A percentile compares a stretch with the other conserved stretches of the same genome.
These are phyloP conservation scores for Lottia scabra DNA, from an alignment of 2,888 invertebrate genomes.

Conservation along the genomic window DNA sequence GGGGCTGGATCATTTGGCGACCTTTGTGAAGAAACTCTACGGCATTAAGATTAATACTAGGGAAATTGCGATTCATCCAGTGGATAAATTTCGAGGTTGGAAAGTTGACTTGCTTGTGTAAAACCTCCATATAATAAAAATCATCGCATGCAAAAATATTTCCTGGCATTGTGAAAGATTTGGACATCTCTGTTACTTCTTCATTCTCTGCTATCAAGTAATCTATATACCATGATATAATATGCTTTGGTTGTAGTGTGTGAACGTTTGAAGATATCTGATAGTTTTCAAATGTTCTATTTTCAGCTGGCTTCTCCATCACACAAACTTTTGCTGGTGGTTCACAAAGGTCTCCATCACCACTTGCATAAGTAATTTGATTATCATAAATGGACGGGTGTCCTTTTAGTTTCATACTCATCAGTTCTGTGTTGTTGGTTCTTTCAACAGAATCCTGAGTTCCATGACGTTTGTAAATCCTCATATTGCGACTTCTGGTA, in stretches of 20 bases:
- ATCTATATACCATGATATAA: slow-evolving; percentile 53
- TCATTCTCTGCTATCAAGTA: slow-evolving; percentile 61
- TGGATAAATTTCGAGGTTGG: slow-evolving; percentile 55
- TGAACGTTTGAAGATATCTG: slow-evolving; percentile 15
- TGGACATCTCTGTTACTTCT: slow-evolving; percentile 60
- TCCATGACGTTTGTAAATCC: not conserved
- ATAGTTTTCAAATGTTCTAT: slow-evolving; percentile 7
- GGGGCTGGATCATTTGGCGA: not conserved
- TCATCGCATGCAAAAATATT: slow-evolving; percentile 60
- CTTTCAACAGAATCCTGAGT: not conserved
- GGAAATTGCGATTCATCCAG: slow-evolving; percentile 55
- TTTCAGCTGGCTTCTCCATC: not conserved
- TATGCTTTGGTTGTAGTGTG: slow-evolving; percentile 22
- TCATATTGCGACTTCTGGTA: not conserved
- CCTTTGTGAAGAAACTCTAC: slow-evolving; percentile 34
- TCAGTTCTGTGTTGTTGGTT: not conserved
- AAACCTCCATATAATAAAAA: slow-evolving; percentile 56
- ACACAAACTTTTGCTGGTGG: not conserved
- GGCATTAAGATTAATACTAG: slow-evolving; percentile 37
- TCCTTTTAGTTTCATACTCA: not conserved
- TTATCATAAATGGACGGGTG: not conserved
- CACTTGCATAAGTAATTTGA: not conserved
- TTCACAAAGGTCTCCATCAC: not conserved
- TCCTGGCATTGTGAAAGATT: slow-evolving; percentile 52
- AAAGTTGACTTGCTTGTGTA: slow-evolving; percentile 46